Evolutionary conservation across 64 coral and sea anemone species (phyloP).

Genomic region (Anthopleura sola): DNA sequence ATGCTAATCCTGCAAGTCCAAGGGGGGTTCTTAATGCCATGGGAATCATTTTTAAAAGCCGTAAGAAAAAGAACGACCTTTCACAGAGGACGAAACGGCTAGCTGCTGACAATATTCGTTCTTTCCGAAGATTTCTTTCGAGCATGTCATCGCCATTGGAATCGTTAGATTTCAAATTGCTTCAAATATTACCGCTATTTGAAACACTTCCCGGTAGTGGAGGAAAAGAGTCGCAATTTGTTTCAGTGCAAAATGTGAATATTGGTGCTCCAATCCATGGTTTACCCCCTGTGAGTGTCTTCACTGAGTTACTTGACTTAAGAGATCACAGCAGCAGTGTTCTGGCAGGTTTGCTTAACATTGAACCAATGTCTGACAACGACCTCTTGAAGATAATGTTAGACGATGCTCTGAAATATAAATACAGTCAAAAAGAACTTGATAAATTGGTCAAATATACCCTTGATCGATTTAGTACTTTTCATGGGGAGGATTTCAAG

Average conservation of each 20-base stretch:
- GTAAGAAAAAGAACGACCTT: not conserved
- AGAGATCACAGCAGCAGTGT: not conserved
- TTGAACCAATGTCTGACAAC: not conserved
- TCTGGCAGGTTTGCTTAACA: not conserved
- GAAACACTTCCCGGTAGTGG: not conserved
- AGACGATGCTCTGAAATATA: not conserved
- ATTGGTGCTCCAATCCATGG: not conserved
- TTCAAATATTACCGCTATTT: not conserved
- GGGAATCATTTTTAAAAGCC: not conserved
- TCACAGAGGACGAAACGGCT: not conserved
- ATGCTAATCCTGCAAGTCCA: conserved; percentile 44
- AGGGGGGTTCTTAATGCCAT: conserved; percentile 44
- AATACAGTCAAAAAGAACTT: conserved; percentile 26
- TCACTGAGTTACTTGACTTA: not conserved
- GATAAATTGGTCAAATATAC: conserved; percentile 52
- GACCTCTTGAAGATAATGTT: conserved; percentile 17
- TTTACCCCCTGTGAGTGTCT: not conserved
- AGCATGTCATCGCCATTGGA: not conserved
- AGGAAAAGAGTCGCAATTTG: not conserved
- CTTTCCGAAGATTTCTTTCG: not conserved
- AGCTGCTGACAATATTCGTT: not conserved
- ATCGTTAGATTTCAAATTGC: not conserved
- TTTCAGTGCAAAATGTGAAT: not conserved
- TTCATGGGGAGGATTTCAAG: not conserved
- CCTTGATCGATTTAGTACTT: conserved; percentile 24